These are phyloP conservation scores for Hirtodrosophila confusa DNA, from an alignment of 2,888 invertebrate genomes.

Conservation along the genomic window DNA sequence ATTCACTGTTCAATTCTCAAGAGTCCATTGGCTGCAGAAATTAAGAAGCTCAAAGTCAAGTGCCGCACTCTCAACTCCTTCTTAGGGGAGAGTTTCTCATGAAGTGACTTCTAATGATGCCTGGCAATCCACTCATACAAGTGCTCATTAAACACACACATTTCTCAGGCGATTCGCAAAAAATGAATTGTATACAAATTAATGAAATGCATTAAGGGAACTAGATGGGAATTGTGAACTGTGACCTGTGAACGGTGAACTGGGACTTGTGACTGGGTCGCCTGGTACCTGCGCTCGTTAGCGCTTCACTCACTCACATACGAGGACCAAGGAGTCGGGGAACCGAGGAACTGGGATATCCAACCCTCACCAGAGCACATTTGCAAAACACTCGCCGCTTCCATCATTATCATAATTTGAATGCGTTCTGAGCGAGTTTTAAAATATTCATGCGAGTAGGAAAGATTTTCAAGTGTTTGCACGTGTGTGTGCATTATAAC, in stretches of 20 bases:
- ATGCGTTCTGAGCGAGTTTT: conserved; percentile 65
- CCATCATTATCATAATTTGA: conserved; percentile 78
- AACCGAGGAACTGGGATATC: too few relatives aligned
- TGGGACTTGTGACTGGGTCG: conserved; percentile 51
- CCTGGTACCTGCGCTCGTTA: conserved; percentile 66
- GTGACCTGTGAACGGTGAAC: conserved; percentile 33
- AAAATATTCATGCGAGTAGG: conserved; percentile 72
- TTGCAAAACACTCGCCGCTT: conserved; percentile 63
- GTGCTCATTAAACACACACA: conserved; percentile 53
- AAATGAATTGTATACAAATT: conserved; percentile 66
- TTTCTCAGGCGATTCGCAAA: conserved; percentile 19
- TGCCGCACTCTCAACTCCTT: conserved; percentile 32
- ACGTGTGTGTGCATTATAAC: conserved; percentile 60
- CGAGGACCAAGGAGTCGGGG: background rate
- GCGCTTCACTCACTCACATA: conserved; percentile 23
- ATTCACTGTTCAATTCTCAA: conserved; percentile 5
- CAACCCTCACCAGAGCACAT: conserved; percentile 37
- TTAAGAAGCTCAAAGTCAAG: conserved; percentile 50
- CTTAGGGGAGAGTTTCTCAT: conserved; percentile 17
- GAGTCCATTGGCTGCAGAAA: conserved; percentile 26
- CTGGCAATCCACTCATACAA: conserved; percentile 30
- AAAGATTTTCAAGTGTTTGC: conserved; percentile 67
- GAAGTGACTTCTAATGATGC: conserved; percentile 71
- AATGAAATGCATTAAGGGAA: conserved; percentile 74
- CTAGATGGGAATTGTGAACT: conserved; percentile 42